Base-by-base conservation (phyloP, 37 sponge, comb jelly and placozoan genomes). In the Chondrilla cf. caribensis region DNA sequence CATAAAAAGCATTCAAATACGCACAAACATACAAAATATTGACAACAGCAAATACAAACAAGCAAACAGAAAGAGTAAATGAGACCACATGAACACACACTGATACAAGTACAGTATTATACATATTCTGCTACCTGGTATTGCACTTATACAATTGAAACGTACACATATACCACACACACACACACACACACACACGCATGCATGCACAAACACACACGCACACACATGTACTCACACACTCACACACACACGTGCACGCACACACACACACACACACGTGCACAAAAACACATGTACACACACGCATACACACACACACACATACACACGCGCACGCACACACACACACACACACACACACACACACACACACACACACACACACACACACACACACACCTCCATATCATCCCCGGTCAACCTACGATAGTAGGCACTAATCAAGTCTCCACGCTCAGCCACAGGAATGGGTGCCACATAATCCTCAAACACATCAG, bases 371-470 rank as follows among this genome's bases (percentile, higher is more conserved):
- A 73, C 11, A 73, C 41, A 73, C 41, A 43, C 44, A 15, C 24
- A 73, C 76, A 39, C 38, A 73, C 19, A 73, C 76, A 73, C 32
- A 42, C n/a, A 37, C 41, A 60, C 28, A 35, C 75, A 28, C 39
- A 89, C 89, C 62, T 90, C 87, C 37, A 66, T 40, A 44, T 90
- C 54, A 43, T 66, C 80, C 17, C 90, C 87, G 39, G 87, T 86
- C 25, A 90, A 58, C 28, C 87, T 79, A 29, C 77, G 68, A 42
- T 90, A 47, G 71, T 86, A 90, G 24, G 90, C 90, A 55, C 81
- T 73, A 35, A 90, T 70, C 76, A 90, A 47, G 51, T 90, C 87
- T 1, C 84, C 84, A 29, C 87, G 68, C 80, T 90, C 90, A 39
- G 5, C 81, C 75, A 51, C 25, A 38, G 89, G 89, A 19, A 89